These are phyloP conservation scores for Progne subis DNA, from an alignment of 2,113 vertebrate species.

Conservation along the genomic window DNA sequence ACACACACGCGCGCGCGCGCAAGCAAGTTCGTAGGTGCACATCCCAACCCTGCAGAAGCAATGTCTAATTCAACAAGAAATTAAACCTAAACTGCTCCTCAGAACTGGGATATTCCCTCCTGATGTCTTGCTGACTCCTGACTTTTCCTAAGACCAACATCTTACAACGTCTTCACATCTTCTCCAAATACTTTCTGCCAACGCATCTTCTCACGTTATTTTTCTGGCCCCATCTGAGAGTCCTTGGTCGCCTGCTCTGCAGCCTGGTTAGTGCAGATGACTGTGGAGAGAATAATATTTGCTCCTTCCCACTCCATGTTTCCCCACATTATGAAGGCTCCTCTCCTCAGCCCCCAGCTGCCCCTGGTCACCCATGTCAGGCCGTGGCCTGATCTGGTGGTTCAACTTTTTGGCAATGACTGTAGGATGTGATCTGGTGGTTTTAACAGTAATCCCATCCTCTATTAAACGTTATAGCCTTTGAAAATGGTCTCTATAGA, in stretches of 20 bases:
- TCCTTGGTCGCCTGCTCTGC: neutral
- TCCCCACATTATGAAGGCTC: neutral
- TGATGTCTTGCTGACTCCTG: neutral
- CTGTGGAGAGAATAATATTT: neutral
- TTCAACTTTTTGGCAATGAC: neutral
- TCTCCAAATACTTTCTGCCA: neutral
- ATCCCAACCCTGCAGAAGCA: neutral
- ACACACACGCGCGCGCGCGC: too few species aligned
- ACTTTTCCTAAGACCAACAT: neutral
- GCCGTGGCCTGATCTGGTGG: neutral
- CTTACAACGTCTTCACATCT: neutral
- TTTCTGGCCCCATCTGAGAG: neutral
- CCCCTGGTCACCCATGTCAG: neutral
- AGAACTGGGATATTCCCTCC: neutral
- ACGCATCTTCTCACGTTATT: rapidly evolving
- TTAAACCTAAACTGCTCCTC: neutral
- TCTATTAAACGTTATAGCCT: neutral
- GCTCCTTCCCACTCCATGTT: neutral
- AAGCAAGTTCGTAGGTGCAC: neutral
- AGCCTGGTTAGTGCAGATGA: neutral
- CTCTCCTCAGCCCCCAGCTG: neutral
- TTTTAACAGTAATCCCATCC: neutral
- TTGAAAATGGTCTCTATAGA: neutral
- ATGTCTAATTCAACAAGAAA: neutral
- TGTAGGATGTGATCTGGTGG: neutral